These are phyloP conservation scores for Hylaeus volcanicus DNA, from an alignment of 1,140 invertebrate species.

Conservation along the genomic window DNA sequence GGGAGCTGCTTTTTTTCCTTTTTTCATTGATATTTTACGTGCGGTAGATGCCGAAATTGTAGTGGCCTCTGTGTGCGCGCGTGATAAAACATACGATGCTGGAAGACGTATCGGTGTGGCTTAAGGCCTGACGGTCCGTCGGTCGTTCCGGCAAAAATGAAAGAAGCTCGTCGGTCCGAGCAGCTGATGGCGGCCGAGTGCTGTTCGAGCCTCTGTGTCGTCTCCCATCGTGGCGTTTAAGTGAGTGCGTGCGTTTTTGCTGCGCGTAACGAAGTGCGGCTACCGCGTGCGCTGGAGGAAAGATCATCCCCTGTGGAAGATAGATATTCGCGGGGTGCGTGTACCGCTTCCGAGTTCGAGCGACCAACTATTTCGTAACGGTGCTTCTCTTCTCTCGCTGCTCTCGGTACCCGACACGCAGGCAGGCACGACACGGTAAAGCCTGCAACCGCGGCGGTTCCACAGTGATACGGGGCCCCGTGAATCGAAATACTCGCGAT, in stretches of 20 bases:
- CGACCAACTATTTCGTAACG: conserved; percentile 70
- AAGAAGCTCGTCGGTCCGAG: conserved; percentile 68
- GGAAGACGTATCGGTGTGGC: conserved; percentile 59
- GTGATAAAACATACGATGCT: conserved; percentile 57
- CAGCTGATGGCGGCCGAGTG: conserved; percentile 69
- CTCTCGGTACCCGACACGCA: conserved; percentile 48
- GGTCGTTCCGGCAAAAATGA: conserved; percentile 67
- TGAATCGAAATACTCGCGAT: conserved; percentile 35
- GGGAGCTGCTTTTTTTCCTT: conserved; percentile 52
- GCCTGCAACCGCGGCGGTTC: conserved; percentile 33
- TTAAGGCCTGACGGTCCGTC: conserved; percentile 63
- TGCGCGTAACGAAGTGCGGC: conserved; percentile 25
- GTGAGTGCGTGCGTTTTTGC: conserved; percentile 39
- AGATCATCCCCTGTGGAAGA: conserved; percentile 49
- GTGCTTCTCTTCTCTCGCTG: conserved; percentile 58
- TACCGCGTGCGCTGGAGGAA: conserved; percentile 30
- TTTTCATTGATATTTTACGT: conserved; percentile 56
- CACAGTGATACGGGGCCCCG: conserved; percentile 5
- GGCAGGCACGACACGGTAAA: conserved; percentile 38
- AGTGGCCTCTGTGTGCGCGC: conserved; percentile 47
- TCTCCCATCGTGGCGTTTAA: conserved; percentile 44
- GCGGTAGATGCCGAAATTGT: conserved; percentile 52
- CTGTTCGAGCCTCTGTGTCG: conserved; percentile 56
- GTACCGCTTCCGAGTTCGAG: conserved; percentile 35
- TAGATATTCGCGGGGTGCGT: conserved; percentile 43